Conservation (phyloP, 2,797 vertebrate species). For the Luscinia luscinia region DNA sequence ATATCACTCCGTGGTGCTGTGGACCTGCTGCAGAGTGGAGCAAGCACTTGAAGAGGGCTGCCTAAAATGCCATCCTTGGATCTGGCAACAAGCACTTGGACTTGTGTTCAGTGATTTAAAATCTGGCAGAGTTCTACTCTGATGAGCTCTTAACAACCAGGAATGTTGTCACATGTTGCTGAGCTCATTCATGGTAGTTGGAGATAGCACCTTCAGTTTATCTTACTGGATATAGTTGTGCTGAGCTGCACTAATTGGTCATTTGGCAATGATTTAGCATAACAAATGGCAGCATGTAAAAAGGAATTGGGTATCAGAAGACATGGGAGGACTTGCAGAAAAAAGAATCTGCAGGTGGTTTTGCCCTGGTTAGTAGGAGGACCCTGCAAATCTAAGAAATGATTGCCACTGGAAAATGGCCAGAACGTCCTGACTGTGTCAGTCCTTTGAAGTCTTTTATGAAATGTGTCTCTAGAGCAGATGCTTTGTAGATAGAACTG, state of each 20-base stretch:
- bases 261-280: not conserved
- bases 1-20: fast-evolving
- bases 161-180: not conserved
- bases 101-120: not conserved
- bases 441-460: not conserved
- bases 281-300: not conserved
- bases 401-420: not conserved
- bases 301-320: not conserved
- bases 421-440: not conserved
- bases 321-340: not conserved
- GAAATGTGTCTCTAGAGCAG: not conserved
- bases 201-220: not conserved
- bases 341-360: not conserved
- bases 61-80: not conserved
- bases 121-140: not conserved
- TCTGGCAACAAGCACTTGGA: not conserved
- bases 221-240: not conserved
- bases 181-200: not conserved
- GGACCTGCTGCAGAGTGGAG: not conserved
- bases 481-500: not conserved
- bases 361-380: not conserved
- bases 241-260: not conserved
- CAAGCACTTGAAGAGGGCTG: not conserved
- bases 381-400: not conserved
- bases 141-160: fast-evolving